phyloP scores from a whole-genome alignment of 2,888 invertebrate genomes.

The Tenodera sinensis region DNA sequence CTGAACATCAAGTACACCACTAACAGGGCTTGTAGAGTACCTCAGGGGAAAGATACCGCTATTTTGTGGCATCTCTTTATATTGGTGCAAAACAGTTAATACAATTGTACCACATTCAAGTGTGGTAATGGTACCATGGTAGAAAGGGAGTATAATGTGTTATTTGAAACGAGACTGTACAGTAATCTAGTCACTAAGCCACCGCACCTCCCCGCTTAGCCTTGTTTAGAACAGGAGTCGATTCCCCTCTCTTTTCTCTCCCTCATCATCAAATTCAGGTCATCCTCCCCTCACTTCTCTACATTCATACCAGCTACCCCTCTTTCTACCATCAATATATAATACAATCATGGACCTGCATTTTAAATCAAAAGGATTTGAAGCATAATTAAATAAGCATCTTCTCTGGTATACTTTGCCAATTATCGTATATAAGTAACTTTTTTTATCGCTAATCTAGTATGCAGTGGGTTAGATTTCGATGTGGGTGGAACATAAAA shows the following conservation, averaged over 20 bases:
- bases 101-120: too few relatives aligned
- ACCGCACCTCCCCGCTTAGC: background rate
- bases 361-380: constrained; percentile 34
- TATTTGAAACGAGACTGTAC: background rate
- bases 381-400: constrained; percentile 33
- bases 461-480: constrained; percentile 32
- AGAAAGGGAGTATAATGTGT: background rate
- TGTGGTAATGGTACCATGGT: too few relatives aligned
- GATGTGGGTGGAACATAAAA: constrained; percentile 25
- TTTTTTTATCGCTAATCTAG: constrained; percentile 30
- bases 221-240: background rate
- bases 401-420: constrained; percentile 33
- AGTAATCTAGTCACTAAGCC: background rate
- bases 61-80: too few relatives aligned
- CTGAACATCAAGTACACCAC: too few relatives aligned
- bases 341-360: constrained; percentile 32
- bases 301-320: background rate
- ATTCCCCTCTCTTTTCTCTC: background rate
- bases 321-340: constrained; percentile 28
- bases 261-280: background rate
- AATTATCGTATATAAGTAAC: constrained; percentile 32
- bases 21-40: too few relatives aligned
- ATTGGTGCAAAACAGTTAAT: too few relatives aligned
- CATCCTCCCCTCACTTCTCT: background rate
- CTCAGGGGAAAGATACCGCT: too few relatives aligned